Conservation (phyloP, 30 jellyfish, hydroid and myxozoan species). For the Phacellophora camtschatica region DNA sequence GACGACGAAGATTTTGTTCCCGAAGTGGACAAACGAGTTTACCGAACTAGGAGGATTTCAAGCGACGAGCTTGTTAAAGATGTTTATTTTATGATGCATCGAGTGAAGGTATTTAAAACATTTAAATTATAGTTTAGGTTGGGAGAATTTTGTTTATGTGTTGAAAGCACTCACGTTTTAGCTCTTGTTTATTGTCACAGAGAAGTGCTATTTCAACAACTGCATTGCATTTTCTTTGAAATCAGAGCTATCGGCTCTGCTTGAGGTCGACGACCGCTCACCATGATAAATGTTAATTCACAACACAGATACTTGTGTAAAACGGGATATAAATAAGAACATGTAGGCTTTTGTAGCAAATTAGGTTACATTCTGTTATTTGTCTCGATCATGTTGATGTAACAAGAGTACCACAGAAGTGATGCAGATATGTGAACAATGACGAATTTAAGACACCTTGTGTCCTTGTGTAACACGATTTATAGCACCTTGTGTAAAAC, state of each 20-base stretch:
- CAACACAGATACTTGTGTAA: neutral
- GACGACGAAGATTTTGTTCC: too few relatives aligned
- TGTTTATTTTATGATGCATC: conserved; percentile 22
- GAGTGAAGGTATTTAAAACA: conserved; percentile 16
- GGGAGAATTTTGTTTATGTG: neutral
- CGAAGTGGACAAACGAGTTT: conserved; percentile 7
- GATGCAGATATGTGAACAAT: too few relatives aligned
- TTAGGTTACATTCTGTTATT: too few relatives aligned
- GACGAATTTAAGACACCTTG: too few relatives aligned
- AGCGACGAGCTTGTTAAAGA: conserved; percentile 59
- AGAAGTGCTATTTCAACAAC: neutral
- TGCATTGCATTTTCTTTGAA: neutral
- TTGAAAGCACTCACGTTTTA: neutral
- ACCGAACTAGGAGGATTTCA: conserved; percentile 47
- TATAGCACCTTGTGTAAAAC: too few relatives aligned
- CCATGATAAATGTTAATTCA: too few relatives aligned
- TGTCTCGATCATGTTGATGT: too few relatives aligned
- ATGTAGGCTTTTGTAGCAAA: too few relatives aligned
- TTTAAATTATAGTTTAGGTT: neutral
- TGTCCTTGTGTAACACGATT: too few relatives aligned
- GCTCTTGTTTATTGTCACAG: neutral
- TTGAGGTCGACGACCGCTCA: too few relatives aligned
- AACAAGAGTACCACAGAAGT: too few relatives aligned
- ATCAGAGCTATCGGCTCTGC: neutral
- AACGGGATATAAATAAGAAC: too few relatives aligned